These are phyloP conservation scores for Dolomedes plantarius DNA, from an alignment of 2,888 invertebrate genomes.

Conservation along the genomic window DNA sequence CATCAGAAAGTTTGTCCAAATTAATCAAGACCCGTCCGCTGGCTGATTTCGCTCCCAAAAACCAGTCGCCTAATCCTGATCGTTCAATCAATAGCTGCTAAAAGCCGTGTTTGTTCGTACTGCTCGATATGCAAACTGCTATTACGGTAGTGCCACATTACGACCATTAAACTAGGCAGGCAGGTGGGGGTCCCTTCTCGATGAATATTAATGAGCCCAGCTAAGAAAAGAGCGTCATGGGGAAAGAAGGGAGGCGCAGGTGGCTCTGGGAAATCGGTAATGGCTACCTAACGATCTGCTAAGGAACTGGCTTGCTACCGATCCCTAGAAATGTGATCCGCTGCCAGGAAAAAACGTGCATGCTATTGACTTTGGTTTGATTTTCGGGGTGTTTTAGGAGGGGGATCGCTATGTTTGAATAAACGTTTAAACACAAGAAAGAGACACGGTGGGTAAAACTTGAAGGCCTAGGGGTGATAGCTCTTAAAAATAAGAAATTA, in stretches of 20 bases:
- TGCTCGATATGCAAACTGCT: slow-evolving; percentile 62
- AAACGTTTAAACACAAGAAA: no score
- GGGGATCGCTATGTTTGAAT: no score
- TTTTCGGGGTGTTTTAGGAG: background rate
- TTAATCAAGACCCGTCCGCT: background rate
- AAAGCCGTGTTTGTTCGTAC: background rate
- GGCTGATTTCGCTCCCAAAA: background rate
- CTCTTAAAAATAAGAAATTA: no score
- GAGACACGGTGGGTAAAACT: no score
- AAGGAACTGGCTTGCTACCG: slow-evolving; percentile 40
- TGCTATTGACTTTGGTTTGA: background rate
- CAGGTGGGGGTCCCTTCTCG: slow-evolving; percentile 41
- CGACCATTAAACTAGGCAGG: slow-evolving; percentile 39
- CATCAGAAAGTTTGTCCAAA: background rate
- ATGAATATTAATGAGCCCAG: slow-evolving; percentile 66
- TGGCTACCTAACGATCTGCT: slow-evolving; percentile 67
- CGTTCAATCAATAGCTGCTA: background rate
- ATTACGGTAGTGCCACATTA: slow-evolving; percentile 45
- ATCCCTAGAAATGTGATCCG: slow-evolving; percentile 51
- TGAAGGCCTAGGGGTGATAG: no score
- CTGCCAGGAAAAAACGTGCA: background rate
- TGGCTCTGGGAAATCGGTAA: slow-evolving; percentile 57
- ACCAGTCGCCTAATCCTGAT: background rate
- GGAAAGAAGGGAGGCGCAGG: slow-evolving; percentile 43
- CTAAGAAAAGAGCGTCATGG: slow-evolving; percentile 45